These are phyloP conservation scores for Trachemys scripta DNA, from an alignment of 2,113 vertebrate species.

Conservation along the genomic window DNA sequence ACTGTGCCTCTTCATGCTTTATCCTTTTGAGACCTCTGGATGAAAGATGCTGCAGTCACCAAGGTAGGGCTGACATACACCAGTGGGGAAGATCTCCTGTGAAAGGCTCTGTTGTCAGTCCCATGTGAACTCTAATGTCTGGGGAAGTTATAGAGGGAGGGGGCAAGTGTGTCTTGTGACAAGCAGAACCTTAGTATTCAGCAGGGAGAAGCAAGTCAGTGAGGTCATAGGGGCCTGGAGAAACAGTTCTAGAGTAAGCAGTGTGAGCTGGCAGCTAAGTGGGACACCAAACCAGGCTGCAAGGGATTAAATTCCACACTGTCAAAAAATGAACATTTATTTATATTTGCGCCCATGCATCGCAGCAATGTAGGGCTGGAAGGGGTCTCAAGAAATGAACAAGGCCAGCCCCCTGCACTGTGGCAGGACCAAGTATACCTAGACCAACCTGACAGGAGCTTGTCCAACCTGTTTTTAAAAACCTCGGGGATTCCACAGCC, in stretches of 20 bases:
- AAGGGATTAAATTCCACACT: background rate
- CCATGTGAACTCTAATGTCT: background rate
- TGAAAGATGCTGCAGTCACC: background rate
- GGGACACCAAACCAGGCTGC: background rate
- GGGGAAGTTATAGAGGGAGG: background rate
- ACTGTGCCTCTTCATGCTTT: background rate
- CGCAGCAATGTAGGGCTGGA: background rate
- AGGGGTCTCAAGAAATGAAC: background rate
- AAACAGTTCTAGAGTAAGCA: background rate
- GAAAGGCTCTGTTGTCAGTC: background rate
- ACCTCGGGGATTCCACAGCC: background rate
- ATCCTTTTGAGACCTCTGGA: background rate
- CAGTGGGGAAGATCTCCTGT: background rate
- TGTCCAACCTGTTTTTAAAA: background rate
- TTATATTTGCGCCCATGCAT: background rate
- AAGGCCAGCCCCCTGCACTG: background rate
- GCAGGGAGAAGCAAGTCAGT: background rate
- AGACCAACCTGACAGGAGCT: background rate
- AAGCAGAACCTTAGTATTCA: conserved; percentile 19
- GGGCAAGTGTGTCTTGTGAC: conserved; percentile 54
- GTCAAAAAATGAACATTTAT: background rate
- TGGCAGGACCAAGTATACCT: background rate
- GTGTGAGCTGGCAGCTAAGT: background rate
- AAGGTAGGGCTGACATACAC: accelerated
- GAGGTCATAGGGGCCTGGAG: background rate